Conservation (phyloP, 2,113 vertebrate genomes). For the Cyphomyrus discorhynchus region DNA sequence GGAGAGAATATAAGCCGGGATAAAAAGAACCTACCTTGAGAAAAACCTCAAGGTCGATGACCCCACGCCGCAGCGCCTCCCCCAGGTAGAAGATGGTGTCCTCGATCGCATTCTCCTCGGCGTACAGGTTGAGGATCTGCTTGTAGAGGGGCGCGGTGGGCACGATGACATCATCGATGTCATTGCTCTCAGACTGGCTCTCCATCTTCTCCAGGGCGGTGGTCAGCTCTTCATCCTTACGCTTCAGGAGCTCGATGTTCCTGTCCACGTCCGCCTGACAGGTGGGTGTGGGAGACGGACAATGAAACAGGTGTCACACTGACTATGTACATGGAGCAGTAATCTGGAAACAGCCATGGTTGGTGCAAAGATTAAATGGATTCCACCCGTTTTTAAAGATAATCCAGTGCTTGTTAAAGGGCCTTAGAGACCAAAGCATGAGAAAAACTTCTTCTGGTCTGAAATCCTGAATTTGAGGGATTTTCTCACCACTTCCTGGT, state of each 20-base stretch:
- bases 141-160: slow-evolving; percentile 95
- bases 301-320: not conserved
- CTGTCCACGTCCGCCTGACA: slow-evolving; percentile 86
- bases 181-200: slow-evolving; percentile 95
- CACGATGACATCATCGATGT: slow-evolving; percentile 96
- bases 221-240: slow-evolving; percentile 93
- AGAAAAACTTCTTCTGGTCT: too few relatives aligned
- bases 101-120: slow-evolving; percentile 97
- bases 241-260: slow-evolving; percentile 93
- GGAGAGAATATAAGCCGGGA: not conserved
- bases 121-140: slow-evolving; percentile 95
- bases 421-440: not conserved
- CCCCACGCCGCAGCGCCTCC: slow-evolving; percentile 86
- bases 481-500: slow-evolving; percentile 90
- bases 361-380: not conserved
- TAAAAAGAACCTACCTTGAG: slow-evolving; percentile 72
- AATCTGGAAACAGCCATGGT: not conserved
- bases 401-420: not conserved
- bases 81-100: slow-evolving; percentile 98
- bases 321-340: not conserved
- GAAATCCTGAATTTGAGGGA: not conserved
- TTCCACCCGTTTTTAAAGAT: not conserved
- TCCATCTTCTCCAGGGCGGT: slow-evolving; percentile 98
- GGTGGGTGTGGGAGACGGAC: not conserved
- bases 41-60: slow-evolving; percentile 96